Conservation (phyloP, 2,888 invertebrate species). For the Thyatira batis region DNA sequence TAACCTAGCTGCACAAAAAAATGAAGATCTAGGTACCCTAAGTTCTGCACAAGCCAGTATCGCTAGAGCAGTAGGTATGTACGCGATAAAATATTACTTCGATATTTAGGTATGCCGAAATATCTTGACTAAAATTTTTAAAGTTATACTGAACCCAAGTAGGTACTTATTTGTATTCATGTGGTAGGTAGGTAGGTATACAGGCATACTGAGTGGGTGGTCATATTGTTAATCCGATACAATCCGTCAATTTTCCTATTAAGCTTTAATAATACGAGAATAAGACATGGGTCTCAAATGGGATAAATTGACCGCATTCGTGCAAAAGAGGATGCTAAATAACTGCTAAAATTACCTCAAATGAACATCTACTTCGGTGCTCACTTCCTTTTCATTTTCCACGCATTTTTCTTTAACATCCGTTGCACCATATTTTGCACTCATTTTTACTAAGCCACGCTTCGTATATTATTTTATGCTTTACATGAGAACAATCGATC, state of each 20-base stretch:
- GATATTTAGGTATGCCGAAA: too few relatives aligned
- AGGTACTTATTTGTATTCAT: too few relatives aligned
- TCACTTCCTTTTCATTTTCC: slow-evolving; percentile 48
- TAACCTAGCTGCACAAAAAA: too few relatives aligned
- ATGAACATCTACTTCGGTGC: slow-evolving; percentile 45
- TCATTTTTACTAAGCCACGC: slow-evolving; percentile 42
- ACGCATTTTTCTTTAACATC: slow-evolving; percentile 48
- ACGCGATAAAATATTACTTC: too few relatives aligned
- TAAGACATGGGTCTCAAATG: slow-evolving; percentile 51
- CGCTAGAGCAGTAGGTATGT: too few relatives aligned
- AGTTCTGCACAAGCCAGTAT: too few relatives aligned
- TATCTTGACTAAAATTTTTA: too few relatives aligned
- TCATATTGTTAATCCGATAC: slow-evolving; percentile 20
- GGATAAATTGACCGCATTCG: slow-evolving; percentile 48
- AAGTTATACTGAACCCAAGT: too few relatives aligned
- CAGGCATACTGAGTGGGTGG: not conserved
- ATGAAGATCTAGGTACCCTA: too few relatives aligned
- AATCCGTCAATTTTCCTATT: slow-evolving; percentile 43
- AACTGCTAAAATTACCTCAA: slow-evolving; percentile 52
- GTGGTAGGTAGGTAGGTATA: not conserved
- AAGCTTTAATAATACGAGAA: slow-evolving; percentile 26
- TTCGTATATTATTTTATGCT: not conserved
- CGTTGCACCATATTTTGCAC: slow-evolving; percentile 69
- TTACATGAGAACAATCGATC: not conserved
- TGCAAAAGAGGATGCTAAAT: slow-evolving; percentile 34